Conservation (phyloP, 35 echinoderm and acorn worm genomes). For the Ptychodera flava region DNA sequence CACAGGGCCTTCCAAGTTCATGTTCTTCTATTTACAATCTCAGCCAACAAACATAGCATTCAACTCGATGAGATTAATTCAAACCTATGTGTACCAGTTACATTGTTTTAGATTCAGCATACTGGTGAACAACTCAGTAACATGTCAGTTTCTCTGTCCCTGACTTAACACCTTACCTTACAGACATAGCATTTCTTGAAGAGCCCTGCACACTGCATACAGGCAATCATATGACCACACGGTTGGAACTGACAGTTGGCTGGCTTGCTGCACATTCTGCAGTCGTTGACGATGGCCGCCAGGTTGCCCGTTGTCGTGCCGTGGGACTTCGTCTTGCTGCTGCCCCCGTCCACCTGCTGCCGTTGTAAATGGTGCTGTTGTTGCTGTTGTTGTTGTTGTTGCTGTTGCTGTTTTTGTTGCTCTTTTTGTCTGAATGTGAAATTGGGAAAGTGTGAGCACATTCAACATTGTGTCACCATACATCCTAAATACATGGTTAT, state of each 20-base stretch:
- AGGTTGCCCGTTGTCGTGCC: constrained; percentile 18
- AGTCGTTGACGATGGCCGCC: constrained; percentile 47
- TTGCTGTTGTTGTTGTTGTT: background rate
- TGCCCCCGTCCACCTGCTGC: background rate
- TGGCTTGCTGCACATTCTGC: constrained; percentile 64
- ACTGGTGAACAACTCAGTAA: no score
- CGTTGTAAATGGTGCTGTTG: background rate
- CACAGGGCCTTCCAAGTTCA: no score
- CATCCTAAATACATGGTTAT: no score
- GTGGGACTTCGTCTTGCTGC: background rate
- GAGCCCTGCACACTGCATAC: constrained; percentile 81
- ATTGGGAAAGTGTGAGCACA: no score
- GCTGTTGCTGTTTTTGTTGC: background rate
- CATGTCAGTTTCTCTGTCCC: no score
- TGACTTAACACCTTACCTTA: no score
- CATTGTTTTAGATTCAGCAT: no score
- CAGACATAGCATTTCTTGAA: constrained; percentile 81
- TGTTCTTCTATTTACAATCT: no score
- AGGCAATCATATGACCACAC: constrained; percentile 61
- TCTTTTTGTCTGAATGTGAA: background rate
- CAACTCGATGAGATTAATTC: no score
- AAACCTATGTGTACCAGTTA: no score
- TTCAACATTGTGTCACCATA: no score
- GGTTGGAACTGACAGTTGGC: constrained; percentile 71
- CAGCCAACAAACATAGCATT: no score